A percentile compares a stretch with the other conserved stretches of the same genome.
phyloP scores from a whole-genome alignment of 30 jellyfish, hydroid and myxozoan genomes.

The Aurelia sp. region DNA sequence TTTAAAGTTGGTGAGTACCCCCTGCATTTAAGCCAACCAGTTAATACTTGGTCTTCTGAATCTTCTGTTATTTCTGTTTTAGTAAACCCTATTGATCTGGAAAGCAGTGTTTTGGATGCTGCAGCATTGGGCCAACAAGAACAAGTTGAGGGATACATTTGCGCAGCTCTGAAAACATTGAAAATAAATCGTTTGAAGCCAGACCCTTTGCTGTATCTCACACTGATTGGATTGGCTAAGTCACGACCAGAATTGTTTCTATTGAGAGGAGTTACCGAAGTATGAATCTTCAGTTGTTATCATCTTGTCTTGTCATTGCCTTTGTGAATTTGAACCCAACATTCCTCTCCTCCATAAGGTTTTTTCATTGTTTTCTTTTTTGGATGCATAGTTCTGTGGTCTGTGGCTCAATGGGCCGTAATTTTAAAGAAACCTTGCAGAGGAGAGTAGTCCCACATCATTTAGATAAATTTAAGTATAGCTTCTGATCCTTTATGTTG shows the following conservation, averaged over 20 bases:
- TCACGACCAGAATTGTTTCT: slow-evolving; percentile 78
- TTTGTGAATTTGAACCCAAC: too few relatives aligned
- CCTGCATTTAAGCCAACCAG: slow-evolving; percentile 4
- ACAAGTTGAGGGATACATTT: slow-evolving; percentile 80
- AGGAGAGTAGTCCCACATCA: too few relatives aligned
- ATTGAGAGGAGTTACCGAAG: slow-evolving; percentile 84
- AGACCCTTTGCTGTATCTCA: slow-evolving; percentile 88
- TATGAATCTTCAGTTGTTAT: not conserved
- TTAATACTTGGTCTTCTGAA: not conserved
- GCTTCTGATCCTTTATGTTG: too few relatives aligned
- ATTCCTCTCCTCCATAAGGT: too few relatives aligned
- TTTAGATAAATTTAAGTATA: too few relatives aligned
- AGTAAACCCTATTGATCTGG: slow-evolving; percentile 83
- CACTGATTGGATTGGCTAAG: slow-evolving; percentile 82
- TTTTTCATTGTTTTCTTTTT: too few relatives aligned
- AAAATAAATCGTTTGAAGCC: slow-evolving; percentile 88
- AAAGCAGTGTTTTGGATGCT: slow-evolving; percentile 73
- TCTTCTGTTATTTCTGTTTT: not conserved
- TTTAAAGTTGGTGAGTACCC: not conserved
- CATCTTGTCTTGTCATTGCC: not conserved
- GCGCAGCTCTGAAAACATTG: slow-evolving; percentile 84
- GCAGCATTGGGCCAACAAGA: slow-evolving; percentile 59
- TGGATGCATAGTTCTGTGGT: too few relatives aligned
- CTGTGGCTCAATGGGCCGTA: too few relatives aligned
- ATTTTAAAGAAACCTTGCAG: too few relatives aligned